phyloP scores from a whole-genome alignment of 2,113 vertebrate genomes.

The Psittacula cyanocephala region DNA sequence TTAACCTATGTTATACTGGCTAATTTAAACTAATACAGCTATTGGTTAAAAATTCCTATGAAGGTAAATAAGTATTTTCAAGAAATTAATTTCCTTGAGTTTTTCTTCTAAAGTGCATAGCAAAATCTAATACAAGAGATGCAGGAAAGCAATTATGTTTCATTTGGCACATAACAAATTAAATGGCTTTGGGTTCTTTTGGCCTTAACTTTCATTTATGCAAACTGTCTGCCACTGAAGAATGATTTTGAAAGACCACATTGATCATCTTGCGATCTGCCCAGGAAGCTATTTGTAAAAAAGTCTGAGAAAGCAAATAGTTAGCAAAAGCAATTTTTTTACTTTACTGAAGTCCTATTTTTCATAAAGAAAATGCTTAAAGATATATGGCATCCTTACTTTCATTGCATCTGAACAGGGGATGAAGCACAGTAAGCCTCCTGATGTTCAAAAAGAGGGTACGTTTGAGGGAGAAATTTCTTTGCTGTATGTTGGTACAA shows the following conservation, averaged over 20 bases:
- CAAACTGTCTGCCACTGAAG: slow-evolving; percentile 6
- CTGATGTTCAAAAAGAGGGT: neutral
- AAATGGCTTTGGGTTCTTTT: neutral
- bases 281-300: neutral
- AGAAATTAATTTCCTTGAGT: neutral
- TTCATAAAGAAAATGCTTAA: neutral
- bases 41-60: neutral
- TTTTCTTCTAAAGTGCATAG: neutral
- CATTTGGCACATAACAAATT: neutral
- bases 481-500: neutral
- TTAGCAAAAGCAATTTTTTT: slow-evolving; percentile 5
- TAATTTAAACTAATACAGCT: neutral
- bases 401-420: neutral
- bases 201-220: slow-evolving; percentile 33
- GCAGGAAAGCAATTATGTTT: neutral
- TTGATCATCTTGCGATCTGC: slow-evolving; percentile 10
- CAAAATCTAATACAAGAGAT: neutral
- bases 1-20: neutral
- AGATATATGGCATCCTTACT: neutral
- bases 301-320: neutral
- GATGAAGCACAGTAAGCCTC: neutral
- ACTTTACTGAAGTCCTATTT: neutral
- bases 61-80: neutral
- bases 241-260: neutral
- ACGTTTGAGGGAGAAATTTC: neutral